Base-by-base conservation (phyloP, 2,888 invertebrate species). In the Eumerus sabulonum region DNA sequence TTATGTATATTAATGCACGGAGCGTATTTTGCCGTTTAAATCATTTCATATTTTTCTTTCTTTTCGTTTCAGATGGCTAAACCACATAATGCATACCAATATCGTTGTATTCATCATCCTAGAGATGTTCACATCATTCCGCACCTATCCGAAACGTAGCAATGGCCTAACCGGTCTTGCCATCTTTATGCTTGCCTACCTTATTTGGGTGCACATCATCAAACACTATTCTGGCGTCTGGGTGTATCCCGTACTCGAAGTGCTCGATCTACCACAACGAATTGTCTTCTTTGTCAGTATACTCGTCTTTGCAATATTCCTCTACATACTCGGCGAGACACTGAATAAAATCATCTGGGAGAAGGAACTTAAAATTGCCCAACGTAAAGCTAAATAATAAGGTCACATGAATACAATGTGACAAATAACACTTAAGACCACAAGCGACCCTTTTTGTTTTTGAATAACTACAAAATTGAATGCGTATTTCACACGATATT, bases 41-140 rank as follows among this genome's bases (percentile, higher is more conserved):
- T n/a, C n/a, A n/a, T n/a, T n/a, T n/a, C n/a, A n/a, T n/a, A n/a
- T n/a, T n/a, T 27, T 7, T 27, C 7, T 35, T 19, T 36, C n/a
- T 45, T 63, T 27, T 72, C 18, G 17, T 82, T 83, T 1, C 76
- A 89, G 89, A 54, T 98, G 98, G 98, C 90, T 98, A 67, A 98
- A 98, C 87, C 98, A 98, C 90, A 91, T 95, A 1, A 93, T 96
- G 93, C 98, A 98, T 88, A 96, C 97, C 12, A 94, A 95, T 86
- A 95, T 97, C 83, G 91, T 96, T 85, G 90, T 95, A 11, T 95
- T 95, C 85, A 92, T 94, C 18, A 76, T 96, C 1, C 86, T 95
- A 82, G 98, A 98, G 89, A 91, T 95, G 86, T 88, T 93, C 35
- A 90, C 93, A 16, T 92, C 94, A 40, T 94, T 93, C 85, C 93